Evolutionary conservation across 2,113 vertebrate genomes (phyloP), one percentile per base, ranked within the genome.

Genomic region (Cyanoderma ruficeps): DNA sequence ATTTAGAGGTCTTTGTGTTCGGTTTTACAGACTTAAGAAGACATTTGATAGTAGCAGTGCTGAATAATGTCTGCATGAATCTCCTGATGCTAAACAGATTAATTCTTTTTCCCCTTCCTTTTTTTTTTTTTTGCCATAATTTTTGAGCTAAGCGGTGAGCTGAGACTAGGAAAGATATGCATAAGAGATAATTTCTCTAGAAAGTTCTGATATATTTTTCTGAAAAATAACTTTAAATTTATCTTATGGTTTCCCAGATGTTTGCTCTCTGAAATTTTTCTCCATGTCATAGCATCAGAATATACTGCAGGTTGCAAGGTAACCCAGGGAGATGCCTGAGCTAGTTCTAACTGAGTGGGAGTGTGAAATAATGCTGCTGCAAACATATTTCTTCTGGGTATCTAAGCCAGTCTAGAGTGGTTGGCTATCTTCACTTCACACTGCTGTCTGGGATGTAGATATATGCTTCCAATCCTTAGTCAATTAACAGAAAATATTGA

Each of bases 401-500:
- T 83, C 65, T 89, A 56, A 64, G 39, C 28, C 77, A 76, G 35
- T 89, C 82, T 75, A 78, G 71, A 87, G 86, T 17, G 33, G 9
- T 25, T 94, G 31, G 22, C 33, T 94, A 60, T 83, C 42, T 89
- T 17, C 55, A 20, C 52, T 61, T 87, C 70, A 86, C 27, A 31
- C 13, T 60, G 39, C 56, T 87, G 24, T 42, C 76, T 61, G 41
- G 30, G 17, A 22, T 82, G 49, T 80, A 86, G 63, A 86, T 70
- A 57, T 4, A 57, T 3, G 3, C 35, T 95, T 91, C 53, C 35
- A 90, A 55, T 14, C 44, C 55, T 77, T 70, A 70, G 82, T n/a
- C 74, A 91, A 88, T 90, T 90, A 93, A 63, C 39, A 80, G 55
- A 83, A 94, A 88, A 74, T 93, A 88, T 9, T 75, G 92, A 70